Base-by-base conservation (phyloP, 2,888 invertebrate species). In the Candidula unifasciata region DNA sequence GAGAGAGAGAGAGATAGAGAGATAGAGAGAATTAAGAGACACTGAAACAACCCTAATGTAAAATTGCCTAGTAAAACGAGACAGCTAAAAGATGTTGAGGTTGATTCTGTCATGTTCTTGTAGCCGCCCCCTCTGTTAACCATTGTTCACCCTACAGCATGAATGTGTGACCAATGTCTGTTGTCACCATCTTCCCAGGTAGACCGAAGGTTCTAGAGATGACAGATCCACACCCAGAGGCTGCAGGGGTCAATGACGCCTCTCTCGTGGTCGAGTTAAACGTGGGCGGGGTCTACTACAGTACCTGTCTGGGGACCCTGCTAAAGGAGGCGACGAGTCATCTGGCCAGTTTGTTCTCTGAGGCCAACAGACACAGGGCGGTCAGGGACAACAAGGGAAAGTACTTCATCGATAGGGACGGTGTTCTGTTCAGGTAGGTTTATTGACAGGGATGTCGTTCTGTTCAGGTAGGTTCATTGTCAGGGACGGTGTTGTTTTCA, bases 221-320 rank as follows among this genome's bases (percentile, higher is more conserved):
- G 44, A 10, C 44, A 13, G 44, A 44, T 13, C 44, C 44, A 13
- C 8, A 0, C 6, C 33, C 79, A 57, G 44, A 54, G 78, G 44
- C 44, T 44, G 44, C 8, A 0, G 44, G 6, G 13, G 44, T 13
- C 13, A 68, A 77, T 71, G 76, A 78, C 54, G 10, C 24, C 18
- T 52, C 33, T 16, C 5, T 54, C n/a, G 91, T 98, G 89, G 95
- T 99, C 91, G 98, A 99, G 94, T 95, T 99, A 90, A 99, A 99
- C 95, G 98, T 99, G 92, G 99, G 99, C 93, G 99, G 99, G 92
- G 98, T 98, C 92, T 96, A 96, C 93, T 99, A 99, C 95, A 97
- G 98, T 89, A 97, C 97, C 86, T 96, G 97, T 54, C 94, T 97
- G 93, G 95, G 95, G 90, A 98, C 98, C 82, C 94, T 99, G 88